Conservation (phyloP, 2,113 vertebrate genomes). For the Mesocricetus auratus region DNA sequence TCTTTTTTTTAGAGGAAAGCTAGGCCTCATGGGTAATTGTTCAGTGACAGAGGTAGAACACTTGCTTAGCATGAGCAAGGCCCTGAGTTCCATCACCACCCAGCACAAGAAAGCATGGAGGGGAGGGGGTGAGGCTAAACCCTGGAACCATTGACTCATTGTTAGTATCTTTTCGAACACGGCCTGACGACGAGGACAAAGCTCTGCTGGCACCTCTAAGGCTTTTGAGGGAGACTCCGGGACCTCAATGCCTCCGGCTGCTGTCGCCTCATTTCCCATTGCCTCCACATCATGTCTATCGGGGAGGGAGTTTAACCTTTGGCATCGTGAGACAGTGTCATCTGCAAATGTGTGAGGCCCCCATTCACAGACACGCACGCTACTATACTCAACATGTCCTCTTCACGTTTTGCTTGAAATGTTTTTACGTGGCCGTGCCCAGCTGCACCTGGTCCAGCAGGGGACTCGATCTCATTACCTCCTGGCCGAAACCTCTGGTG, state of each 20-base stretch:
- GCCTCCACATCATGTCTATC: not conserved
- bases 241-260: not conserved
- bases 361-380: not conserved
- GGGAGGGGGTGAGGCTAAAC: not conserved
- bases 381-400: not conserved
- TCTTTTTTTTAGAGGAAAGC: not conserved
- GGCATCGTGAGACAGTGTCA: no score
- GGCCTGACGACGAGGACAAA: not conserved
- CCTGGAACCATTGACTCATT: slow-evolving; percentile 30
- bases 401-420: not conserved
- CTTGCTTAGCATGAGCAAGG: not conserved
- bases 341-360: not conserved
- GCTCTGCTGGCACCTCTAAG: not conserved
- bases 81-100: not conserved
- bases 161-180: slow-evolving; percentile 72
- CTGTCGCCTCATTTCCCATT: not conserved
- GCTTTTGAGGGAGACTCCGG: not conserved
- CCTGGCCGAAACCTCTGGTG: not conserved
- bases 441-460: not conserved
- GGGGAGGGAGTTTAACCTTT: not conserved
- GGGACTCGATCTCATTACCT: not conserved
- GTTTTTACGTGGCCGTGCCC: not conserved
- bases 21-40: not conserved
- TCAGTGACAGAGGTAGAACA: not conserved
- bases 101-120: not conserved